Percentiles rank a stretch among this genome's conserved stretches.
These are phyloP conservation scores for Tryphoninae sp. DNA, from an alignment of 2,888 invertebrate genomes.

Conservation along the genomic window DNA sequence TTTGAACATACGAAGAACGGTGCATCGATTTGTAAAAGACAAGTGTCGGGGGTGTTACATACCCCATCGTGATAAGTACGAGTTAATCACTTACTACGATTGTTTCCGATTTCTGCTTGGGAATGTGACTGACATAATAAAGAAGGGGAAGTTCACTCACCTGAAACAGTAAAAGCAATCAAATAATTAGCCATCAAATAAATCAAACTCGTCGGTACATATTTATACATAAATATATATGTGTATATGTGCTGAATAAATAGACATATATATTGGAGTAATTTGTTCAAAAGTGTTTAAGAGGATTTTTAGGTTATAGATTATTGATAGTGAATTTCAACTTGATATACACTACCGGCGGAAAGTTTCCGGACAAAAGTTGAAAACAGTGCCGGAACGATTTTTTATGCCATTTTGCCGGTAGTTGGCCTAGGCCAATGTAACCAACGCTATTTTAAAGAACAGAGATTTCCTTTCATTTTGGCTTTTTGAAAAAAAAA, in stretches of 20 bases:
- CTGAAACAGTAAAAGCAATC: slow-evolving; percentile 70
- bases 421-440: no score
- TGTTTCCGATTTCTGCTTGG: neutral
- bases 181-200: neutral
- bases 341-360: no score
- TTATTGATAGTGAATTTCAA: neutral
- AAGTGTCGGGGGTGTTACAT: no score
- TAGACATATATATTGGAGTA: slow-evolving; percentile 17
- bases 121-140: neutral
- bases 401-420: no score
- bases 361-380: no score
- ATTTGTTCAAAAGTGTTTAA: slow-evolving; percentile 50
- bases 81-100: slow-evolving; percentile 72
- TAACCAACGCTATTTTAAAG: no score
- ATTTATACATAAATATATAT: no score
- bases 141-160: slow-evolving; percentile 68
- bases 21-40: no score
- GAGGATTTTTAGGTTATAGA: slow-evolving; percentile 40
- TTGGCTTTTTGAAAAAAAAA: no score
- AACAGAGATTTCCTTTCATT: no score
- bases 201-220: neutral
- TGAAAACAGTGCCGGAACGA: no score
- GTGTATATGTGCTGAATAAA: neutral
- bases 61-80: neutral
- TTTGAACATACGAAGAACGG: no score